Evolutionary conservation across 1,140 invertebrate species (phyloP).

Genomic region (Oncopodura yosiiana): DNA sequence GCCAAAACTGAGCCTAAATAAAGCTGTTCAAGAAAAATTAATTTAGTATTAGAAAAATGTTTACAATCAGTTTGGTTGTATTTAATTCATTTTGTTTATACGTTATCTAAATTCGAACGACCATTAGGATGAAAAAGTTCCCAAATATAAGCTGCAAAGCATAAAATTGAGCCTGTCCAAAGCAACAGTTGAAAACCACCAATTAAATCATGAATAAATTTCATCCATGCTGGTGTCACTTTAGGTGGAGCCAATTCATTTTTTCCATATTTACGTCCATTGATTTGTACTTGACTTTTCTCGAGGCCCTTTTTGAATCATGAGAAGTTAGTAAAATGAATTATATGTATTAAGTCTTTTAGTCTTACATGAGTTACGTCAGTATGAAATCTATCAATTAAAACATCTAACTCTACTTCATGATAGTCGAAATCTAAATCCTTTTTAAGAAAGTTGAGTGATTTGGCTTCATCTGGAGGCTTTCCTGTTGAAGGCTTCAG

Average conservation of each 20-base stretch:
- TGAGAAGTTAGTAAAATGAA: neutral
- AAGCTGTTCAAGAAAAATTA: conserved; percentile 44
- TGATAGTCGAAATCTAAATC: conserved; percentile 98
- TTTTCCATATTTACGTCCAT: conserved; percentile 85
- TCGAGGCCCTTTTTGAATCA: conserved; percentile 61
- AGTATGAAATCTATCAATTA: conserved; percentile 89
- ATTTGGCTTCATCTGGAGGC: no score
- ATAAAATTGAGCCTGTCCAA: conserved; percentile 94
- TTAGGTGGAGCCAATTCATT: conserved; percentile 91
- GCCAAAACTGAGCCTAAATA: conserved; percentile 91
- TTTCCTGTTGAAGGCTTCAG: no score
- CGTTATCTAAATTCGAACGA: conserved; percentile 18
- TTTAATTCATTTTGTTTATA: no score
- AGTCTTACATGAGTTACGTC: conserved; percentile 79
- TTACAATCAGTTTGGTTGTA: no score
- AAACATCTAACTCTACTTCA: conserved; percentile 88
- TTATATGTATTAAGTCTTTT: conserved; percentile 40
- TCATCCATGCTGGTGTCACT: conserved; percentile 95
- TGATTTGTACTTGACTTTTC: conserved; percentile 84
- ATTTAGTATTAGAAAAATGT: neutral
- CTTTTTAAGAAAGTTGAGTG: conserved; percentile 67
- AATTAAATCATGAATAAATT: conserved; percentile 96
- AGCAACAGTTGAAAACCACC: conserved; percentile 91
- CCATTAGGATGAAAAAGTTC: conserved; percentile 1
- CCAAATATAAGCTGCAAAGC: conserved; percentile 78